Evolutionary conservation across 2,888 invertebrate genomes (phyloP), one percentile per base, ranked within the genome.

Genomic region (Drosophila affinis): DNA sequence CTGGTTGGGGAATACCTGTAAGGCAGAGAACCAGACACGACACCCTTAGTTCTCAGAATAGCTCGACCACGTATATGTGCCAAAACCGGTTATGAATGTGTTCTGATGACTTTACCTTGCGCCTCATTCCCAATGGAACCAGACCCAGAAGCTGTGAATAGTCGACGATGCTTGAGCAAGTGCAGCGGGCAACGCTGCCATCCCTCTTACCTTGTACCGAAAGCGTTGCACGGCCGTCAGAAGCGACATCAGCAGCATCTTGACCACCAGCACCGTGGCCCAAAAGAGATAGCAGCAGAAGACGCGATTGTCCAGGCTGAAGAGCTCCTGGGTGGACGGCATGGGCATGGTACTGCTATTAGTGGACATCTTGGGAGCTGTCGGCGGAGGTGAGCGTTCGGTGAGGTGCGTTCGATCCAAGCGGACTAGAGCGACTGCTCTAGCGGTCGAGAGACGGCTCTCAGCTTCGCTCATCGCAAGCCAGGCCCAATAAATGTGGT

Each of bases 1-100:
- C 24, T 93, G 91, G 78, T 93, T 94, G 27, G 93, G 92, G 79
- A 94, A 94, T 17, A 93, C 91, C 94, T 94, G 84, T 7, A 91
- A 72, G 48, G 44, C 32, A 27, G 54, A 55, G 9, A 29, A 17
- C 49, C 14, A 56, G 10, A 17, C 3, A 55, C 18, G 10, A 14
- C 3, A 49, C 18, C 44, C 24, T 58, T 53, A 62, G 29, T 29
- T 29, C 9, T 29, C 27, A 27, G 39, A 46, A 32, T 3, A 12
- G 34, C 12, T 12, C n/a, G 24, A 45, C 24, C 14, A 17, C 3
- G 17, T 24, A 3, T 1, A 24, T 5, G 0, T 27, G 27, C 47
- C 39, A 14, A 49, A 59, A 58, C 27, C 45, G 63, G 29, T 61
- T 69, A 34, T 10, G 17, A 57, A 34, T 46, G 54, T 44, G 54